Evolutionary conservation across 2,888 invertebrate genomes (phyloP), one percentile per base, ranked within the genome.

Genomic region (Antitype chi): DNA sequence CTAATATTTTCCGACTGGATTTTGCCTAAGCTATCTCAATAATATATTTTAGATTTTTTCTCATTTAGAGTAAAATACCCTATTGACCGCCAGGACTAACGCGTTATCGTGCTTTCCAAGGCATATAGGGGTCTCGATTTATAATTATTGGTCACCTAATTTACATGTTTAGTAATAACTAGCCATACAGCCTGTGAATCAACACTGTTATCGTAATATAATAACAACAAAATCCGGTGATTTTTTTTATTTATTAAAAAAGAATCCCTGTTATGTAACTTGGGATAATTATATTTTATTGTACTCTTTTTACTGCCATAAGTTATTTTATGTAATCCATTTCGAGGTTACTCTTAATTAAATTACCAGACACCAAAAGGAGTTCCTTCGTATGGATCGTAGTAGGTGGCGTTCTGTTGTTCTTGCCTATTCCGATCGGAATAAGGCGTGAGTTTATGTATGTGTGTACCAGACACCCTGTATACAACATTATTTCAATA

Each of bases 401-500:
- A 9, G 9, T 9, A 9, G 43, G 43, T 43, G 43, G 9, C 43
- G 43, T 43, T 43, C 43, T 43, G 43, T 43, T 9, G 8, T 43
- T 43, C 43, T 43, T 43, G 43, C 43, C 43, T 8, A 43, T 9
- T 43, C 43, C 43, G 8, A 43, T 43, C 43, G 43, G 43, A 43
- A 43, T 8, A 43, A 9, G 43, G 9, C 43, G 43, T 43, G 9
- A 43, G 9, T 43, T 43, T 8, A 43, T 43, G 43, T 43, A 9
- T 43, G 9, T 43, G 0, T 43, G 43, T 9, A 43, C 20, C 17
- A 59, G 32, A 11, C 52, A 6, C 4, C 17, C n/a, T 23, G n/a
- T 60, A n/a, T 23, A 47, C n/a, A 47, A 62, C 23, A 20, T 75
- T 63, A 49, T 38, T 64, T 6, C 28, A 76, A 75, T 75, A 75